Evolutionary conservation across 2,797 vertebrate species (phyloP).

Genomic region (Mus spretus): DNA sequence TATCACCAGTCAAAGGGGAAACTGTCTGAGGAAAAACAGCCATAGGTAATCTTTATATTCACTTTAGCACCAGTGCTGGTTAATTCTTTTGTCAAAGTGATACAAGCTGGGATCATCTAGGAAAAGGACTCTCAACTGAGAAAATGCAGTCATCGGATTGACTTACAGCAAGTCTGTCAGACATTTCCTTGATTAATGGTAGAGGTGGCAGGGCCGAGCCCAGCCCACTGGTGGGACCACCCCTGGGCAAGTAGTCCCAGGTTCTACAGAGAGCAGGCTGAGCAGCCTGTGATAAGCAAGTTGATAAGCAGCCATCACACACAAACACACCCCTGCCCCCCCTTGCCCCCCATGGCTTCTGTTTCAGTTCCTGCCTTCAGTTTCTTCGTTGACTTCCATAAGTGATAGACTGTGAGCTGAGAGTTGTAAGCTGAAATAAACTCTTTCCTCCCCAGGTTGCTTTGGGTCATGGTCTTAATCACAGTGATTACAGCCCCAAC

Average conservation of each 20-base stretch:
- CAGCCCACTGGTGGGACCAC: neutral
- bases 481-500: neutral
- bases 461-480: neutral
- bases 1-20: conserved; percentile 15
- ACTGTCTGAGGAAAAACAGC: neutral
- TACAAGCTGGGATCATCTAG: neutral
- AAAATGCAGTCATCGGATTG: neutral
- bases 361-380: neutral
- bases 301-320: neutral
- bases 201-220: neutral
- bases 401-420: neutral
- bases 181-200: neutral
- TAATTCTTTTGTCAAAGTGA: neutral
- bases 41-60: conserved; percentile 19
- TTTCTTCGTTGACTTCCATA: neutral
- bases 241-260: neutral
- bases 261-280: neutral
- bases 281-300: too few relatives aligned
- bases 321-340: too few relatives aligned
- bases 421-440: neutral
- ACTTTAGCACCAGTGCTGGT: neutral
- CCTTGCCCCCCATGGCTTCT: too few relatives aligned
- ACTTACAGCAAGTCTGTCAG: neutral
- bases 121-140: neutral
- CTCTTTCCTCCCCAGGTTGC: neutral